A percentile compares a stretch with the other conserved stretches of the same genome.
These are phyloP conservation scores for Drosophila kikkawai DNA, from an alignment of 1,140 invertebrate genomes.

Conservation along the genomic window DNA sequence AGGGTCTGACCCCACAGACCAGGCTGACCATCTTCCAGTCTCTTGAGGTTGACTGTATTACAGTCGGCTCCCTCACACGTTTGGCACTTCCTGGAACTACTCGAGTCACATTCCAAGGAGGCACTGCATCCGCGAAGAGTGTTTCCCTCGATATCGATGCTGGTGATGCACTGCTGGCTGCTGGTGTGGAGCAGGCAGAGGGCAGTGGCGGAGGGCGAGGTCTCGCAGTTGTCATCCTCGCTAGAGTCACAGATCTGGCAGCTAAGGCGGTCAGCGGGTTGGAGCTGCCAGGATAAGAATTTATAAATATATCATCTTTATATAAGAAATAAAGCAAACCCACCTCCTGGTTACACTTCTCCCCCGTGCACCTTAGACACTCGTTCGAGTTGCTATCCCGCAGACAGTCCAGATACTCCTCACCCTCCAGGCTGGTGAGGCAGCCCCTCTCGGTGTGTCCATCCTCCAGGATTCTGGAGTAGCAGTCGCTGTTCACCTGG, in stretches of 20 bases:
- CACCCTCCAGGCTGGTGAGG: slow-evolving; percentile 51
- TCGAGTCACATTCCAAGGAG: slow-evolving; percentile 43
- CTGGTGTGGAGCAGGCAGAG: slow-evolving; percentile 55
- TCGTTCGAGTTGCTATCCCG: slow-evolving; percentile 42
- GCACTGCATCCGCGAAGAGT: slow-evolving; percentile 71
- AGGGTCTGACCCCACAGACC: slow-evolving; percentile 69
- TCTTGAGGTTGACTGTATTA: slow-evolving; percentile 64
- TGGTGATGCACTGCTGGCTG: slow-evolving; percentile 53
- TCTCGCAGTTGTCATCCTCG: slow-evolving; percentile 44
- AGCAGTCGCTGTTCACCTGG: slow-evolving; percentile 67
- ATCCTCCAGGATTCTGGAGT: slow-evolving; percentile 57
- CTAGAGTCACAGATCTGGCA: slow-evolving; percentile 71
- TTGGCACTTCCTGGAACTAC: slow-evolving; percentile 41
- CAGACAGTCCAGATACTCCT: slow-evolving; percentile 61
- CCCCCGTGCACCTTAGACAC: slow-evolving; percentile 58
- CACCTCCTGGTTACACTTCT: slow-evolving; percentile 64
- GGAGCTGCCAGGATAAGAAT: slow-evolving; percentile 40
- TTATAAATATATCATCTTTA: no score
- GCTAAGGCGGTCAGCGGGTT: slow-evolving; percentile 63
- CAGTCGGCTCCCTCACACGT: slow-evolving; percentile 56
- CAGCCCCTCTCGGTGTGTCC: slow-evolving; percentile 80
- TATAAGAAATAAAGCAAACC: no score
- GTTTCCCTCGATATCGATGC: slow-evolving; percentile 53
- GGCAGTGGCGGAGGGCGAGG: slow-evolving; percentile 10
- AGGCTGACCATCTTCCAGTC: slow-evolving; percentile 62